Conservation (phyloP, 2,888 invertebrate species). For the Hirtodrosophila histrioides region DNA sequence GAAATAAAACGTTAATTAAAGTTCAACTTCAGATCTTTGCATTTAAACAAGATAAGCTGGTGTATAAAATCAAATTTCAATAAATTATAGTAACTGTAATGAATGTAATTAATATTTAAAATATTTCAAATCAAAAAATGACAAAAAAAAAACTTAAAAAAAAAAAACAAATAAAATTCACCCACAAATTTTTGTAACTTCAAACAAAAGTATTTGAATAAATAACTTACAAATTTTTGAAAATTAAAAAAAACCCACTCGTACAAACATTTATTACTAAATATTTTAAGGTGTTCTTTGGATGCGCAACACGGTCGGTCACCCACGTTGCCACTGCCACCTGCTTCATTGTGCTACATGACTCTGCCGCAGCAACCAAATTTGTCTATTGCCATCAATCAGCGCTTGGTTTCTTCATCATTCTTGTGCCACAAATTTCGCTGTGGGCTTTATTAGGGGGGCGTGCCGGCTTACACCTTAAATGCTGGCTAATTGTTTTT, state of each 20-base stretch:
- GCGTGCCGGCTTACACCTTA: slow-evolving; percentile 69
- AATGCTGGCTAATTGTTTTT: slow-evolving; percentile 70
- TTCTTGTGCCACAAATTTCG: slow-evolving; percentile 24
- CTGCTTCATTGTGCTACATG: slow-evolving; percentile 37
- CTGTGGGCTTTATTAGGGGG: slow-evolving; percentile 47
- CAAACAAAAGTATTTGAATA: slow-evolving; percentile 66
- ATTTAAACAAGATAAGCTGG: slow-evolving; percentile 64
- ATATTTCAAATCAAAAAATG: slow-evolving; percentile 45
- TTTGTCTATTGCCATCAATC: slow-evolving; percentile 68
- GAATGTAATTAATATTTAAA: slow-evolving; percentile 59
- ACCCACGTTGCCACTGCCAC: slow-evolving; percentile 12
- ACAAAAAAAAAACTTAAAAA: slow-evolving; percentile 15
- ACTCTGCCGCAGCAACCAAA: slow-evolving; percentile 26
- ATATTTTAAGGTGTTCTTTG: not conserved
- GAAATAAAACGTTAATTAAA: slow-evolving; percentile 57
- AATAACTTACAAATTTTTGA: slow-evolving; percentile 70
- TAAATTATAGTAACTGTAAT: slow-evolving; percentile 44
- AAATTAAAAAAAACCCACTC: slow-evolving; percentile 35
- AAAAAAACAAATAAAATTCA: slow-evolving; percentile 23
- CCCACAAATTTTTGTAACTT: slow-evolving; percentile 63
- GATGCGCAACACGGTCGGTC: slow-evolving; percentile 9
- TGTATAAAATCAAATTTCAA: slow-evolving; percentile 62
- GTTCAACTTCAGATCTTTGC: slow-evolving; percentile 61
- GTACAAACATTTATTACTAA: not conserved
- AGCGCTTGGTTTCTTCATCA: slow-evolving; percentile 53